These are phyloP conservation scores for Campoletis sonorensis DNA, from an alignment of 1,140 invertebrate genomes.

Conservation along the genomic window DNA sequence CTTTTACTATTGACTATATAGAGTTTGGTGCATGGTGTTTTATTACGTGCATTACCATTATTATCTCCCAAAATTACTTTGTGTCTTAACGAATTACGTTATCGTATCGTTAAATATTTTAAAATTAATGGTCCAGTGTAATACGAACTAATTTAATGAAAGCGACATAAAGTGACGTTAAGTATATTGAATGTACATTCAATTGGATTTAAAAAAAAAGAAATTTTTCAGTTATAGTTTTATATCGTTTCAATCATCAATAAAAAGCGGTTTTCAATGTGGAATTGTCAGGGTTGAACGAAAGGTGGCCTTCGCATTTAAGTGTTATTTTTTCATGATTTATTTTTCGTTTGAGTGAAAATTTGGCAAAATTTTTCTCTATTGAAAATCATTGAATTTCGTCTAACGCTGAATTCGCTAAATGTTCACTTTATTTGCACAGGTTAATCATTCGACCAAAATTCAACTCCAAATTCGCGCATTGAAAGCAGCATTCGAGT, in stretches of 20 bases:
- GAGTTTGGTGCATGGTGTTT: background rate
- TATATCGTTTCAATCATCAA: background rate
- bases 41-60: background rate
- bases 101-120: background rate
- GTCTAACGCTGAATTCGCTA: too few relatives aligned
- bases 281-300: too few relatives aligned
- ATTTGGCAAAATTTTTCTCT: too few relatives aligned
- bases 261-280: background rate
- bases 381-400: too few relatives aligned
- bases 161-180: background rate
- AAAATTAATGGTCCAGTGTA: background rate
- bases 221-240: background rate
- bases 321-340: too few relatives aligned
- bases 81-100: background rate
- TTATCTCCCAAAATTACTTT: background rate
- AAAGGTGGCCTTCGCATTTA: too few relatives aligned
- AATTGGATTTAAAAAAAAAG: background rate
- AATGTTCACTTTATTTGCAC: too few relatives aligned
- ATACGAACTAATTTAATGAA: background rate
- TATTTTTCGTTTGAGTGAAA: too few relatives aligned
- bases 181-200: background rate
- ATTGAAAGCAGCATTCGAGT: too few relatives aligned
- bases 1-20: slow-evolving; percentile 1
- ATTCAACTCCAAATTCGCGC: too few relatives aligned
- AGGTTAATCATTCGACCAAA: too few relatives aligned